phyloP scores from a whole-genome alignment of 2,888 invertebrate genomes.

The Drosophila subsilvestris region DNA sequence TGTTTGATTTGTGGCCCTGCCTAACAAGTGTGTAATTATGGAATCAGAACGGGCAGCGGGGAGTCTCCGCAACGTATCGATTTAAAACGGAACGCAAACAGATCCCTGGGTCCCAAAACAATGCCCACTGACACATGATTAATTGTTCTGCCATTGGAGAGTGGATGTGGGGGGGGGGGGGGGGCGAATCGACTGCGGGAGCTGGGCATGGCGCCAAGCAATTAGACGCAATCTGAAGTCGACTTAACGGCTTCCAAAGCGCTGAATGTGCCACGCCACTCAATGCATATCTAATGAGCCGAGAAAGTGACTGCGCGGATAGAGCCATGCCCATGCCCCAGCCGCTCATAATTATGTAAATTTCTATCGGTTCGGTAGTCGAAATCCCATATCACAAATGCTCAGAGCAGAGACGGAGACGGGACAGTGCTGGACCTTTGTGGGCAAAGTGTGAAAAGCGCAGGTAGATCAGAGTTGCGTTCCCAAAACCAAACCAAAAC shows the following conservation, averaged over 20 bases:
- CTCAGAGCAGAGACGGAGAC: neutral
- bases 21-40: constrained; percentile 82
- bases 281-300: constrained; percentile 78
- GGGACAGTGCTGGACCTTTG: constrained; percentile 48
- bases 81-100: constrained; percentile 76
- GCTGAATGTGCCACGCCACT: constrained; percentile 57
- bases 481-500: neutral
- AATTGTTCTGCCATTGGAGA: constrained; percentile 54
- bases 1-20: constrained; percentile 79
- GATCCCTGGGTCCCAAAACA: constrained; percentile 37
- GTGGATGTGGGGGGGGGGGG: neutral
- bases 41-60: constrained; percentile 37
- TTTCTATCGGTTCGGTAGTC: constrained; percentile 68
- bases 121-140: constrained; percentile 57
- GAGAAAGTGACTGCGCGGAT: constrained; percentile 60
- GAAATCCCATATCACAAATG: constrained; percentile 15
- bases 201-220: constrained; percentile 70
- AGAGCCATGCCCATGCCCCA: neutral
- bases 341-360: constrained; percentile 81
- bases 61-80: constrained; percentile 55
- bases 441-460: constrained; percentile 70
- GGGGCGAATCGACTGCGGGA: neutral
- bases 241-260: constrained; percentile 70
- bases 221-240: constrained; percentile 66
- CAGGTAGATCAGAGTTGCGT: constrained; percentile 59